Evolutionary conservation across 2,888 invertebrate species (phyloP).

Genomic region (Callinectes sapidus): DNA sequence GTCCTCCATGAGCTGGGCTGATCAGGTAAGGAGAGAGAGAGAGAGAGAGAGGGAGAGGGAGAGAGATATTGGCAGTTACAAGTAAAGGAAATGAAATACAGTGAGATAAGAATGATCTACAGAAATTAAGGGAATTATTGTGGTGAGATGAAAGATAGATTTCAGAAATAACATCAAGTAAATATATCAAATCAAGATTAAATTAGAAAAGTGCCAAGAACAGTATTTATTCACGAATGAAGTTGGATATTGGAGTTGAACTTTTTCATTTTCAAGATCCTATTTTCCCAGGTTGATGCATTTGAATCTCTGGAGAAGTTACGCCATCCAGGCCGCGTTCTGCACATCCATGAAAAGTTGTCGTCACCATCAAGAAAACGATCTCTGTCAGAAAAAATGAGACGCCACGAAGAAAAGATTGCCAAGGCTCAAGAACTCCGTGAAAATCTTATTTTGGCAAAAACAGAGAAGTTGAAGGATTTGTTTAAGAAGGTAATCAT

Average conservation of each 20-base stretch:
- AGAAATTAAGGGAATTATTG: too few species aligned
- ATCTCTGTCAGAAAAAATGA: constrained; percentile 80
- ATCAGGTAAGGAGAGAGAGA: constrained; percentile 52
- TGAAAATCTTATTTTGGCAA: constrained; percentile 87
- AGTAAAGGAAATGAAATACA: too few species aligned
- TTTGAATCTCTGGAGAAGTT: constrained; percentile 82
- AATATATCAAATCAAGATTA: too few species aligned
- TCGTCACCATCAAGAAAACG: constrained; percentile 73
- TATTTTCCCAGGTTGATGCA: constrained; percentile 80
- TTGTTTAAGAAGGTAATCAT: constrained; percentile 86
- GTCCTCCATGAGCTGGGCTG: constrained; percentile 65
- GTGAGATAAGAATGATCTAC: too few species aligned
- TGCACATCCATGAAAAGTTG: constrained; percentile 94
- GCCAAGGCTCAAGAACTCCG: constrained; percentile 92
- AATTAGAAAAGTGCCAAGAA: too few species aligned
- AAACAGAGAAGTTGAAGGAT: constrained; percentile 89
- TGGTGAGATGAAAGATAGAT: too few species aligned
- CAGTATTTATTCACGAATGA: too few species aligned
- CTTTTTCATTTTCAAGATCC: background rate
- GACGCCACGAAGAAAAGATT: constrained; percentile 89
- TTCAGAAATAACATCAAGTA: too few species aligned
- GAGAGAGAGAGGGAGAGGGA: too few species aligned
- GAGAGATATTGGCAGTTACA: too few species aligned
- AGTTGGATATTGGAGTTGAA: constrained; percentile 14
- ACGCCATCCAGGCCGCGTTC: constrained; percentile 92